Conservation (phyloP, 2,113 vertebrate genomes). For the Montifringilla adamsi region DNA sequence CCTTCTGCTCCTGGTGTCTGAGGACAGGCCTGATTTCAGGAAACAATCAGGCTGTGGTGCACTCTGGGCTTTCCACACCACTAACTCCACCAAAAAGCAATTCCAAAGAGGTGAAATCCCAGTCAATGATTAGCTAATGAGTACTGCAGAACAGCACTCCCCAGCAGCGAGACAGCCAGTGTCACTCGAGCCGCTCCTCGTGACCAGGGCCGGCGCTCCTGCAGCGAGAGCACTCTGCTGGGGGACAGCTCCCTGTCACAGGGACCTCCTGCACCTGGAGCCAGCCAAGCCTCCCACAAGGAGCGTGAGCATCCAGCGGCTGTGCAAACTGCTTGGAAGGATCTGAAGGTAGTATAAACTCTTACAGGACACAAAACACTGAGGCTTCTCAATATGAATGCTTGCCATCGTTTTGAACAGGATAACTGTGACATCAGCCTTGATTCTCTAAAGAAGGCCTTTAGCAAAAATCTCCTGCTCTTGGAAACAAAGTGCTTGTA, state of each 20-base stretch:
- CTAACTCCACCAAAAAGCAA: background rate
- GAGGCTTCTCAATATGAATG: rapidly evolving
- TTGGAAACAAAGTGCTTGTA: background rate
- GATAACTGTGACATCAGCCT: background rate
- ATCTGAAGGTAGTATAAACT: background rate
- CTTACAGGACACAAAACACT: background rate
- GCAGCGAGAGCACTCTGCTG: rapidly evolving
- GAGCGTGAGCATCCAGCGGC: background rate
- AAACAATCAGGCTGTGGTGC: background rate
- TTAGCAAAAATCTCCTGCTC: background rate
- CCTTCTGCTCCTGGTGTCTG: background rate
- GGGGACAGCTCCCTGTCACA: background rate
- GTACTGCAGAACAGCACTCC: background rate
- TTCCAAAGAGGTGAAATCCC: background rate
- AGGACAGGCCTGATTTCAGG: background rate
- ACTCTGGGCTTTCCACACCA: background rate
- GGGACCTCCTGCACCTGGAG: background rate
- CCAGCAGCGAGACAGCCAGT: background rate
- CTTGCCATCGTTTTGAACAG: background rate
- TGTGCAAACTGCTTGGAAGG: background rate
- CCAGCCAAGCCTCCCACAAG: background rate
- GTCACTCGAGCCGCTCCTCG: background rate
- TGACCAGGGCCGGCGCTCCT: background rate
- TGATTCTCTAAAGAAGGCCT: background rate
- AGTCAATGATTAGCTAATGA: background rate